Base-by-base conservation (phyloP, 2,797 vertebrate species). In the Pipistrellus kuhlii region DNA sequence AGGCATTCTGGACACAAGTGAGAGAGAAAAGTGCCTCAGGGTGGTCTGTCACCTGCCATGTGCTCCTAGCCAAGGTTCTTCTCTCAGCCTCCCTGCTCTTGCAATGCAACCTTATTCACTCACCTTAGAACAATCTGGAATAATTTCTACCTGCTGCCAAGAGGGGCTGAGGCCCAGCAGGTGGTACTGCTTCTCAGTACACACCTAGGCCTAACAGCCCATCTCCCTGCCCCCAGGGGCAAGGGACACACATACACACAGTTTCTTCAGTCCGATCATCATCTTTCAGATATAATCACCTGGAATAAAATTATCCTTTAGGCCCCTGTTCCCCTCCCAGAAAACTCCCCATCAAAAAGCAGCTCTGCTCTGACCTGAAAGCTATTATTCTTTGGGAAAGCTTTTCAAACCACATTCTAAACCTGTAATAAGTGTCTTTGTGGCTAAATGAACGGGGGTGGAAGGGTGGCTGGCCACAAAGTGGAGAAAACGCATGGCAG, bases 171-270 rank as follows among this genome's bases (percentile, higher is more conserved):
- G 88, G 66, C 90, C 95, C 93, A 94, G 91, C 96, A 97, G 97
- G 97, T 95, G 97, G 90, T 87, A 81, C 96, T 91, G 91, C 92
- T 96, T 97, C 97, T 97, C 95, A 96, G 85, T 90, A 93, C 77
- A 91, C 75, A 94, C 88, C 94, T 91, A 96, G 94, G 88, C 55
- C 95, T 93, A 97, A 97, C 59, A 91, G 91, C 96, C 86, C 96
- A 91, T 95, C 94, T 80, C 94, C 96, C 88, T 92, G 94, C 82
- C 95, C 96, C 95, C 86, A 6, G 95, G 91, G 97, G 97, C 88
- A 88, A 84, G 68, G 94, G 32, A 95, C 53, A 93, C n/a, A 66
- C 10, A 17, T 0, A 1, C 11, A 59, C 5, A 68, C 30, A 20
- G 55, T 57, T 46, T 41, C 44, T 87, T 23, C n/a, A 83, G 53